Conservation (phyloP, 2,888 invertebrate genomes). For the Pachydiplax longipennis region DNA sequence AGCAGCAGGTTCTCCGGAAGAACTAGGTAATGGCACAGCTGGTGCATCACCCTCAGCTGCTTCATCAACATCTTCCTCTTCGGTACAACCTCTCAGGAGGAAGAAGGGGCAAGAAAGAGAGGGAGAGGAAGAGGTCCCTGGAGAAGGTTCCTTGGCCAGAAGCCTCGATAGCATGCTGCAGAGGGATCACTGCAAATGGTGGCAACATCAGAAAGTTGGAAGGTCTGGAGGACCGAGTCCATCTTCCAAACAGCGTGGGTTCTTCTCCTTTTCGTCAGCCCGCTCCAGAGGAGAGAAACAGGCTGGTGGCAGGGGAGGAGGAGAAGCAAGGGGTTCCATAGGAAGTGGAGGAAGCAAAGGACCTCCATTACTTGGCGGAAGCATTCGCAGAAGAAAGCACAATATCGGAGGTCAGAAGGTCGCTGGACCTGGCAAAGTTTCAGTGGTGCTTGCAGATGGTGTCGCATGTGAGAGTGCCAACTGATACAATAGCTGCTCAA, state of each 20-base stretch:
- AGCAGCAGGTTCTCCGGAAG: slow-evolving; percentile 46
- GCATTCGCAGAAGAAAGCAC: slow-evolving; percentile 25
- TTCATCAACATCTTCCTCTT: slow-evolving; percentile 5
- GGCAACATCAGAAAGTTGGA: slow-evolving; percentile 15
- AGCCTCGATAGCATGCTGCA: slow-evolving; percentile 34
- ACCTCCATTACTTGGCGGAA: neutral
- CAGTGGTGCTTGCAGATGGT: slow-evolving; percentile 10
- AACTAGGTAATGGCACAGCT: slow-evolving; percentile 11
- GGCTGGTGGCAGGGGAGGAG: neutral
- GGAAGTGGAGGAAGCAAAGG: neutral
- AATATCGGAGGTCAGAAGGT: slow-evolving; percentile 7
- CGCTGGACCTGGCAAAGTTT: slow-evolving; percentile 8
- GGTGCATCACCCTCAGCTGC: slow-evolving; percentile 10
- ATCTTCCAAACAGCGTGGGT: slow-evolving; percentile 19
- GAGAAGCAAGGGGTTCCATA: neutral
- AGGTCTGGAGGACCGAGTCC: slow-evolving; percentile 26
- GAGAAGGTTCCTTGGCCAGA: slow-evolving; percentile 4
- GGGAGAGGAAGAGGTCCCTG: neutral
- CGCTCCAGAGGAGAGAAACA: slow-evolving; percentile 8
- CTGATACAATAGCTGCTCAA: neutral
- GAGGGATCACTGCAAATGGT: slow-evolving; percentile 26
- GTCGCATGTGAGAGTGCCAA: slow-evolving; percentile 23
- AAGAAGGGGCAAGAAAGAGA: slow-evolving; percentile 18
- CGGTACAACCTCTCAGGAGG: neutral
- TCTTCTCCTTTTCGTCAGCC: slow-evolving; percentile 3